phyloP scores from a whole-genome alignment of 2,113 vertebrate genomes.

The Passer domesticus region DNA sequence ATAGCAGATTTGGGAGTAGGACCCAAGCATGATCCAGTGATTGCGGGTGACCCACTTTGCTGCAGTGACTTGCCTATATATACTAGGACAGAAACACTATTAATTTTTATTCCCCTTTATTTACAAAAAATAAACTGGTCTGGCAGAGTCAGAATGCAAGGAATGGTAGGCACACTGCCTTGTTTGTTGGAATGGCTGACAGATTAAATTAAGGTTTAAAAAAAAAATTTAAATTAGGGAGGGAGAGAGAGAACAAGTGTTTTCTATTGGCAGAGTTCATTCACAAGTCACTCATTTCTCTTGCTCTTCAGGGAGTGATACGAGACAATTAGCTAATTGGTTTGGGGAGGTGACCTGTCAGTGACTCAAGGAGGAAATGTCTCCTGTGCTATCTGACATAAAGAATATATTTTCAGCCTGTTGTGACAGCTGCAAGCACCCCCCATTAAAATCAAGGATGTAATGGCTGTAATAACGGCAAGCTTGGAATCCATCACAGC shows the following conservation, averaged over 20 bases:
- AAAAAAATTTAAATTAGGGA: constrained; percentile 40
- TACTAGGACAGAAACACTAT: not conserved
- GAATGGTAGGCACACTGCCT: constrained; percentile 27
- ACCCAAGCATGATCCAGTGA: not conserved
- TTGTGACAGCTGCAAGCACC: constrained; percentile 51
- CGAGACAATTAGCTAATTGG: constrained; percentile 81
- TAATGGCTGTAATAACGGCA: constrained; percentile 58
- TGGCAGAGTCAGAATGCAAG: not conserved
- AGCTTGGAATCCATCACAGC: constrained; percentile 39
- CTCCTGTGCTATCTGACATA: constrained; percentile 61
- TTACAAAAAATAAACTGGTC: not conserved
- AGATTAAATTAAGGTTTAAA: constrained; percentile 66
- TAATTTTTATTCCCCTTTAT: not conserved
- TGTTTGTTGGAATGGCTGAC: constrained; percentile 28
- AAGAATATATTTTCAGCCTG: constrained; percentile 56
- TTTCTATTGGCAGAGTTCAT: constrained; percentile 67
- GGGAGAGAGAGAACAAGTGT: constrained; percentile 23
- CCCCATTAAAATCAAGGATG: constrained; percentile 45
- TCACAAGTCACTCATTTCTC: constrained; percentile 63
- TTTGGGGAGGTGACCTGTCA: constrained; percentile 72
- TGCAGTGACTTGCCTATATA: not conserved
- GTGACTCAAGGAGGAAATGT: constrained; percentile 57
- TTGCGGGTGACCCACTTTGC: not conserved
- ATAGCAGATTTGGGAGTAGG: not conserved
- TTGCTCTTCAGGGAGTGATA: constrained; percentile 68